phyloP scores from a whole-genome alignment of 2,113 vertebrate species.

The Boleophthalmus pectinirostris region DNA sequence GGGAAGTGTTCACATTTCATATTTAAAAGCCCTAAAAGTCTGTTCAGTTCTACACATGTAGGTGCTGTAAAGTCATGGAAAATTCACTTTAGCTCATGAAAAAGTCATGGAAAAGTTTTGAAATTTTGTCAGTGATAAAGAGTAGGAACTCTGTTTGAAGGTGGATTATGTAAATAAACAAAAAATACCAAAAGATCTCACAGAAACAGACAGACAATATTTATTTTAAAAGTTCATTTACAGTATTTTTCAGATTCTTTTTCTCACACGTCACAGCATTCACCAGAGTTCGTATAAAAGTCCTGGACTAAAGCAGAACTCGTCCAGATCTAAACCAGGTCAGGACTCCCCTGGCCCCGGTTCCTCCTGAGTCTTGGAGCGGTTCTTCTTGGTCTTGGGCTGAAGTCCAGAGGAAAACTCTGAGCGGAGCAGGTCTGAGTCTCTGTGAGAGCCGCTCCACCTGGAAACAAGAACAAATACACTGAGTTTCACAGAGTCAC shows the following conservation, averaged over 20 bases:
- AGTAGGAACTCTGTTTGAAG: no score
- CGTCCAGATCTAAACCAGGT: neutral
- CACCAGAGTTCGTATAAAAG: neutral
- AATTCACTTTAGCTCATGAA: no score
- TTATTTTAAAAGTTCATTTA: neutral
- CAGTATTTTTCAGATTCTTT: neutral
- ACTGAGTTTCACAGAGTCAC: no score
- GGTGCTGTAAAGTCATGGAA: no score
- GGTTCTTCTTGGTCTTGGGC: slow-evolving; percentile 55
- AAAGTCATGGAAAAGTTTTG: no score
- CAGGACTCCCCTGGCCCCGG: slow-evolving; percentile 6
- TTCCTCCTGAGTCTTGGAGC: slow-evolving; percentile 26
- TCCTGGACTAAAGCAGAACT: neutral
- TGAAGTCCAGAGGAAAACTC: slow-evolving; percentile 85
- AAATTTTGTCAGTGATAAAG: no score
- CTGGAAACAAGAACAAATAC: slow-evolving; percentile 23
- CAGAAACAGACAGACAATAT: neutral
- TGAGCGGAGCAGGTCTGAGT: slow-evolving; percentile 73
- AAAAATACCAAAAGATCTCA: neutral
- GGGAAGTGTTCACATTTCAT: no score
- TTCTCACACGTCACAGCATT: neutral
- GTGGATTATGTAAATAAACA: neutral
- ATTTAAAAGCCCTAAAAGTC: no score
- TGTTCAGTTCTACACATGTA: no score
- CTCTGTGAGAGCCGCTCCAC: slow-evolving; percentile 25